Conservation (phyloP, 2,888 invertebrate genomes). For the Subacronicta megacephala region DNA sequence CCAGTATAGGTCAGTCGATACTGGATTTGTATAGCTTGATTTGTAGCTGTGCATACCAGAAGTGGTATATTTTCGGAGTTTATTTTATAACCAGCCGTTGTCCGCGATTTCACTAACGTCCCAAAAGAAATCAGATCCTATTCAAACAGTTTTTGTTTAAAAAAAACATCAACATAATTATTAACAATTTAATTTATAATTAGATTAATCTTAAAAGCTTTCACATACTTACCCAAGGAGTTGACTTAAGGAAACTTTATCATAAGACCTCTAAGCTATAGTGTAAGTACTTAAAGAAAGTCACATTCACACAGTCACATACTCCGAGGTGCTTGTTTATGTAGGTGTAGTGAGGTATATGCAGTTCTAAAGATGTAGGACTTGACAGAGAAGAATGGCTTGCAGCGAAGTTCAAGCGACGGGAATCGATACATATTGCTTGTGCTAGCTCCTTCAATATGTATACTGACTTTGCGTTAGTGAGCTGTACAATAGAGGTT, state of each 20-base stretch:
- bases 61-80: too few species aligned
- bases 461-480: conserved; percentile 1
- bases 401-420: conserved; percentile 23
- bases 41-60: too few species aligned
- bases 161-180: too few species aligned
- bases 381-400: conserved; percentile 39
- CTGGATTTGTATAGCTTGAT: too few species aligned
- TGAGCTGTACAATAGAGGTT: too few species aligned
- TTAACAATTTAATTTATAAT: too few species aligned
- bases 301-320: not conserved
- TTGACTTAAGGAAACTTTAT: not conserved
- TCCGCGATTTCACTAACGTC: too few species aligned
- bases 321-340: not conserved
- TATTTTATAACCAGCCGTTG: too few species aligned
- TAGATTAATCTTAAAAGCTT: not conserved
- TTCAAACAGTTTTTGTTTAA: too few species aligned
- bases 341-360: conserved; percentile 15
- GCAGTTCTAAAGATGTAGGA: conserved; percentile 26
- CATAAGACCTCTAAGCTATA: not conserved
- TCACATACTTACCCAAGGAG: not conserved
- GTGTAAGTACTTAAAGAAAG: not conserved
- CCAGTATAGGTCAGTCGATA: too few species aligned
- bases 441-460: conserved; percentile 20
- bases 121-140: too few species aligned
- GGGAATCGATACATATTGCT: conserved; percentile 44